Evolutionary conservation across 2,888 invertebrate genomes (phyloP).

Genomic region (Neoaliturus tenellus): DNA sequence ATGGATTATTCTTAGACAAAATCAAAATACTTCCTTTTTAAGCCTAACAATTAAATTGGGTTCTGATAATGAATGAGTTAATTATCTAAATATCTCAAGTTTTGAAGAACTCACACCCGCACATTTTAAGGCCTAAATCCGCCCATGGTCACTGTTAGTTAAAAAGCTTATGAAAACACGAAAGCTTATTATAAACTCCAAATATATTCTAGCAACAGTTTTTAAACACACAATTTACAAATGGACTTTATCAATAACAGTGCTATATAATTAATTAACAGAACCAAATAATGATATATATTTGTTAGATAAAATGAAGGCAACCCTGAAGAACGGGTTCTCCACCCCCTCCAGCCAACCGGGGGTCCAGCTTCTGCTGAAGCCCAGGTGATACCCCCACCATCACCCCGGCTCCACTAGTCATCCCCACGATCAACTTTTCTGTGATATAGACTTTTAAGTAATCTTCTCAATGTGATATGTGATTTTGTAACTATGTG

Average conservation of each 20-base stretch:
- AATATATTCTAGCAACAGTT: not conserved
- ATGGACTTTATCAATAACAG: not conserved
- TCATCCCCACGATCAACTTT: slow-evolving; percentile 29
- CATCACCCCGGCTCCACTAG: not conserved
- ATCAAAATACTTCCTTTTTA: too few relatives aligned
- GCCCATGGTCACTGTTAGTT: not conserved
- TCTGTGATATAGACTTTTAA: slow-evolving; percentile 41
- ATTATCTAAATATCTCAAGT: too few relatives aligned
- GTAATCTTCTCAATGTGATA: slow-evolving; percentile 28
- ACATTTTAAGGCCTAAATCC: too few relatives aligned
- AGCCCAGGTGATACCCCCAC: slow-evolving; percentile 45
- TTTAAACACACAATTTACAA: not conserved
- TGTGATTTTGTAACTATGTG: not conserved
- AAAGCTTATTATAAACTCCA: not conserved
- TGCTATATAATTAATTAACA: not conserved
- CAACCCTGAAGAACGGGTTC: slow-evolving; percentile 48
- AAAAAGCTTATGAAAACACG: not conserved
- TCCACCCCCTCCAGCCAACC: slow-evolving; percentile 2
- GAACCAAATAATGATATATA: not conserved
- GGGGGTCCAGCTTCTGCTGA: slow-evolving; percentile 22
- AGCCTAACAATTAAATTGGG: too few relatives aligned
- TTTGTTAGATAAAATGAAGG: slow-evolving; percentile 26
- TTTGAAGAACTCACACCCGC: too few relatives aligned
- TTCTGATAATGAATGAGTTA: not conserved
- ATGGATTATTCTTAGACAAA: too few relatives aligned